Percentiles rank a stretch among this genome's conserved stretches.
These are phyloP conservation scores for Myiagra hebetior DNA, from an alignment of 2,113 vertebrate genomes.

Conservation along the genomic window DNA sequence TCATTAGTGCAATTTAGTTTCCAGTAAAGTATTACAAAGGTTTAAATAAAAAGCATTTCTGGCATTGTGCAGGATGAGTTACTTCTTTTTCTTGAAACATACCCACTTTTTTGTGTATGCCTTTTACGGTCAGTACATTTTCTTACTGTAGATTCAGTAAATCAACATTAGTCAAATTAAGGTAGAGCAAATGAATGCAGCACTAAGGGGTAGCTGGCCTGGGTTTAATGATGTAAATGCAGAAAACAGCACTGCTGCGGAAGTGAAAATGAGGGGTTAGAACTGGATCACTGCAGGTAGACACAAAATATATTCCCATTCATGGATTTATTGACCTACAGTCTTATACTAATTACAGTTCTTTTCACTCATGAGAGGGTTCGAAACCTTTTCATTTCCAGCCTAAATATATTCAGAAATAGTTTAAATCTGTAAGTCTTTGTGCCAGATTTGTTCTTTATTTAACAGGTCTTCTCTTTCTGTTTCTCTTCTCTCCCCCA, in stretches of 20 bases:
- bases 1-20: background rate
- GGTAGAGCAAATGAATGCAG: background rate
- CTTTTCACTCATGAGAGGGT: background rate
- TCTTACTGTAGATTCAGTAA: background rate
- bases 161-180: background rate
- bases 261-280: background rate
- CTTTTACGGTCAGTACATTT: background rate
- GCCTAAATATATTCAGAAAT: background rate
- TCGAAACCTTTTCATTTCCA: background rate
- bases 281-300: background rate
- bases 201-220: background rate
- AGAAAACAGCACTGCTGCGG: background rate
- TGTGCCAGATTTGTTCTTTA: background rate
- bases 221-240: background rate
- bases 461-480: background rate
- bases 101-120: accelerated
- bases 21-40: background rate
- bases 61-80: background rate
- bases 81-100: background rate
- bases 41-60: background rate
- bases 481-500: background rate
- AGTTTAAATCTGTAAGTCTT: background rate
- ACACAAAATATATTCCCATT: background rate
- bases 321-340: background rate
- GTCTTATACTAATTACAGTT: background rate